A percentile compares a stretch with the other conserved stretches of the same genome.
Conservation (phyloP, 2,888 invertebrate genomes). For the Ctena decussata region DNA sequence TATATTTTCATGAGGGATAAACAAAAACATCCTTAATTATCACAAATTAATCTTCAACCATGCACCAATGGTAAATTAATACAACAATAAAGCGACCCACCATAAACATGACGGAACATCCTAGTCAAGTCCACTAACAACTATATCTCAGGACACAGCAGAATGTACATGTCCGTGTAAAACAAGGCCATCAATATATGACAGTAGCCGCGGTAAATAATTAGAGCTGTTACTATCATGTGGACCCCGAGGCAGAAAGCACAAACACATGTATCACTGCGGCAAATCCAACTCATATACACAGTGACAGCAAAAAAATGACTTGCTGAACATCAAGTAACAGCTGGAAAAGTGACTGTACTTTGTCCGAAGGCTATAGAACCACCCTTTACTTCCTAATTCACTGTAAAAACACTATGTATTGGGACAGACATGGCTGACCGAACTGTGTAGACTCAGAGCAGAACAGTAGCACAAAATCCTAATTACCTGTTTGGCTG, state of each 20-base stretch:
- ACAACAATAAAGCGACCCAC: not conserved
- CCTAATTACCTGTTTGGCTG: too few relatives aligned
- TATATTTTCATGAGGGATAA: too few relatives aligned
- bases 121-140: not conserved
- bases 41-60: too few relatives aligned
- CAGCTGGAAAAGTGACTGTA: not conserved
- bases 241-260: not conserved
- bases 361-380: not conserved
- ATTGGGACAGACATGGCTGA: too few relatives aligned
- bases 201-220: conserved; percentile 10
- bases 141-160: not conserved
- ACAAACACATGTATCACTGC: conserved; percentile 7
- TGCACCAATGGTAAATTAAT: too few relatives aligned
- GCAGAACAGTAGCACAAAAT: too few relatives aligned
- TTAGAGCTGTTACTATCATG: conserved; percentile 10
- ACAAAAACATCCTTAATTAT: too few relatives aligned
- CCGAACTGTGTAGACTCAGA: too few relatives aligned
- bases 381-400: not conserved
- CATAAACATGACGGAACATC: conserved; percentile 6
- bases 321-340: conserved; percentile 5
- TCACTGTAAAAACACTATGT: too few relatives aligned
- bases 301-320: not conserved
- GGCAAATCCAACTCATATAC: not conserved
- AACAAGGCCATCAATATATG: conserved; percentile 7
- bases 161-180: conserved; percentile 6